These are phyloP conservation scores for Brachyptera risi DNA, from an alignment of 2,888 invertebrate species.

Conservation along the genomic window DNA sequence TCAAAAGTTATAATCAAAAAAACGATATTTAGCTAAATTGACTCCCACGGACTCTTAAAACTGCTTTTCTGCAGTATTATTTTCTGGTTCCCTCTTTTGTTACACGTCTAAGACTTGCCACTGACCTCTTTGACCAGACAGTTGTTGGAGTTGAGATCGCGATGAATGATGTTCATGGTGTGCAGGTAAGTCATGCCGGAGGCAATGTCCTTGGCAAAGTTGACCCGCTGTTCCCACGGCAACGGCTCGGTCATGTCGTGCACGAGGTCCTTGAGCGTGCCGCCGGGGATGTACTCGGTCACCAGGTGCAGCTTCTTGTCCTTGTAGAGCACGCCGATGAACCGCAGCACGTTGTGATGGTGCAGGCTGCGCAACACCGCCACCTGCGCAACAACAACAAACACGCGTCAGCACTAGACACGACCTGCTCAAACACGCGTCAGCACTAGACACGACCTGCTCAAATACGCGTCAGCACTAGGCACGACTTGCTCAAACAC, in stretches of 20 bases:
- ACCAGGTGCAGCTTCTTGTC: constrained; percentile 87
- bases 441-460: too few species aligned
- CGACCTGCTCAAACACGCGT: too few species aligned
- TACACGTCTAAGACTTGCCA: too few species aligned
- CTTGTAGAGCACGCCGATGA: constrained; percentile 90
- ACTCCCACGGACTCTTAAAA: too few species aligned
- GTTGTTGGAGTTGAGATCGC: constrained; percentile 94
- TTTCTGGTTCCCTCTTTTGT: too few species aligned
- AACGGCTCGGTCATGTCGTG: constrained; percentile 67
- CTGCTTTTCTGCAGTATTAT: too few species aligned
- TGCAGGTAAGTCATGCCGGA: constrained; percentile 93
- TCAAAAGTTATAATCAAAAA: too few species aligned
- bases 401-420: too few species aligned
- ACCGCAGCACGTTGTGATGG: constrained; percentile 86
- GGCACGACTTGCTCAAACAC: too few species aligned
- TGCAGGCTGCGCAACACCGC: constrained; percentile 85
- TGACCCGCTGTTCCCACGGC: constrained; percentile 75
- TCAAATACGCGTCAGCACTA: too few species aligned
- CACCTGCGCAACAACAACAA: constrained; percentile 54
- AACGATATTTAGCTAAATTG: too few species aligned
- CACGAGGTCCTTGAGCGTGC: constrained; percentile 79
- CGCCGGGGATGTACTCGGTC: constrained; percentile 90
- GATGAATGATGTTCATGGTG: constrained; percentile 90
- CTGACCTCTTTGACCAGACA: constrained; percentile 79
- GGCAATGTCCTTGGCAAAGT: constrained; percentile 87